Base-by-base conservation (phyloP, 2,113 vertebrate species). In the Corydoras sp. region DNA sequence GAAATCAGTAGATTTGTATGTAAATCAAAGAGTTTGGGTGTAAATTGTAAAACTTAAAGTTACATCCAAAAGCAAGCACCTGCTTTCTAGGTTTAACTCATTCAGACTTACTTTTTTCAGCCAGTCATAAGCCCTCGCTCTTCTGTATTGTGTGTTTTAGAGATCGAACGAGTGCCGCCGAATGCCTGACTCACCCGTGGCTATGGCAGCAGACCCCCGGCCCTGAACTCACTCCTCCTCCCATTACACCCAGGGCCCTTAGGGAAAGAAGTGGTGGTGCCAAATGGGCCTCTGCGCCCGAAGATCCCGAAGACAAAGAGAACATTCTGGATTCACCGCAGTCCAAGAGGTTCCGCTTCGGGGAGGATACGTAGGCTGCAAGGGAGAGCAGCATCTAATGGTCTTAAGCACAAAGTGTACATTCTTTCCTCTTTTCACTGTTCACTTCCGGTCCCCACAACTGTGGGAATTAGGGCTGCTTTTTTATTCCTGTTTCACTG, bases 151-250 rank as follows among this genome's bases (percentile, higher is more conserved):
- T 58, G 3, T 10, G 61, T 6, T 43, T 79, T 81, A 98, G 96
- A 86, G 90, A 94, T 81, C 91, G 96, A 56, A 92, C 91, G 75
- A 92, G 89, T 10, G 96, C 94, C 2, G 90, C 92, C 0, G 92
- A 90, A 73, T 98, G 95, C 62, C 88, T 98, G 72, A 90, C 88
- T 58, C 95, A 98, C 73, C 92, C 87, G 0, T 98, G 96, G 96
- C 76, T 98, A 56, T 93, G 91, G 85, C 90, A 93, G 86, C 78
- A 79, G 54, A 84, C 55, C 10, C 49, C 71, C 50, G 81, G 49
- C 74, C 81, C 81, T 1, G 90, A 83, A 60, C 76, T 71, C 80
- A 79, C 68, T 83, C 86, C 75, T 68, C 77, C 54, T 50, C 18
- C 67, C 0, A 13, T 77, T 71, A 76, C 81, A 69, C 75, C 24